These are phyloP conservation scores for Fregetta grallaria DNA, from an alignment of 2,113 vertebrate genomes.

Conservation along the genomic window DNA sequence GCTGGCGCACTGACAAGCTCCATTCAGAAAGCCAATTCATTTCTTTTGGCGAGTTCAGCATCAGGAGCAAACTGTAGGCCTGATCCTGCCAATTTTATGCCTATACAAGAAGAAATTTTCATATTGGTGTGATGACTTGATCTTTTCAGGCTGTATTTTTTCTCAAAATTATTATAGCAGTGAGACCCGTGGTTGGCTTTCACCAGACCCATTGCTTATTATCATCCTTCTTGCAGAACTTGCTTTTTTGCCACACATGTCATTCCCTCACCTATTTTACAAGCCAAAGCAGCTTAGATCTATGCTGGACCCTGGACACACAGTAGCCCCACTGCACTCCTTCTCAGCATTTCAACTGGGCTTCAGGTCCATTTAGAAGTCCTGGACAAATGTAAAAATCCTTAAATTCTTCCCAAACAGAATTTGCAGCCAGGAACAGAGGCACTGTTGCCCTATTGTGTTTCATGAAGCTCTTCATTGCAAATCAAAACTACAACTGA, in stretches of 20 bases:
- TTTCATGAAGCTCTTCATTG: neutral
- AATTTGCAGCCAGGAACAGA: neutral
- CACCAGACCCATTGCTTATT: neutral
- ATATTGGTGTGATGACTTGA: too few species aligned
- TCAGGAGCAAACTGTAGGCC: neutral
- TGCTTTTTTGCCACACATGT: accelerated
- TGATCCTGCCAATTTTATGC: neutral
- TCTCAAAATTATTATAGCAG: neutral
- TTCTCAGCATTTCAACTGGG: neutral
- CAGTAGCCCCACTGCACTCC: neutral
- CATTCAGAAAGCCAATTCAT: neutral
- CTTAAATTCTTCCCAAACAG: neutral
- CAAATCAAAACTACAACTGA: neutral
- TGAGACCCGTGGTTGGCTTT: neutral
- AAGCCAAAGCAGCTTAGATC: neutral
- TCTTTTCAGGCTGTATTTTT: neutral
- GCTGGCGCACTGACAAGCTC: neutral
- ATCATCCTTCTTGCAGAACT: neutral
- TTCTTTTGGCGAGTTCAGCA: neutral
- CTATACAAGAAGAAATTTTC: neutral
- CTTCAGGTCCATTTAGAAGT: neutral
- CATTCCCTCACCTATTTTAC: neutral
- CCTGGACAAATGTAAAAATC: neutral
- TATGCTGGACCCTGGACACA: neutral
- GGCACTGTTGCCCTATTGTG: accelerated